Conservation (phyloP, 2,113 vertebrate genomes). For the Eretmochelys imbricata region DNA sequence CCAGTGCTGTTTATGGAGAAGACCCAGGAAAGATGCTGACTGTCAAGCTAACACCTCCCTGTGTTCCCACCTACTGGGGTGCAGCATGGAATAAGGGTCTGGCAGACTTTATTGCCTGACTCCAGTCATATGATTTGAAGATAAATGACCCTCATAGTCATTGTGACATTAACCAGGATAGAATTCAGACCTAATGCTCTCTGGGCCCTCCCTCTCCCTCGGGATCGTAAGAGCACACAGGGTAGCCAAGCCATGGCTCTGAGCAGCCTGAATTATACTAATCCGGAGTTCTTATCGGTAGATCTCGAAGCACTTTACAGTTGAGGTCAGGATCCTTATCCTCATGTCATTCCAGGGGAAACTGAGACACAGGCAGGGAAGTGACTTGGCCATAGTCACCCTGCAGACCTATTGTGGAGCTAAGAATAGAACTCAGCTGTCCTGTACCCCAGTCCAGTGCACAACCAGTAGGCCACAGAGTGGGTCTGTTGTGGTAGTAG, state of each 20-base stretch:
- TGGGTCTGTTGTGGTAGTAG: not conserved
- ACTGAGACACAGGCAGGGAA: not conserved
- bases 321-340: not conserved
- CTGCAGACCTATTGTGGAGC: not conserved
- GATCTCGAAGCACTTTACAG: not conserved
- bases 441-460: not conserved
- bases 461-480: not conserved
- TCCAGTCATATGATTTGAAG: not conserved
- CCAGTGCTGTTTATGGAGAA: not conserved
- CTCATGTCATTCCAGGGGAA: not conserved
- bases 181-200: not conserved
- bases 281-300: not conserved
- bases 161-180: not conserved
- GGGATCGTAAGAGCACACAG: not conserved
- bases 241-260: not conserved
- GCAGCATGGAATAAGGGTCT: not conserved
- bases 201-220: not conserved
- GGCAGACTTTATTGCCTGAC: not conserved
- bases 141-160: not conserved
- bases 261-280: not conserved
- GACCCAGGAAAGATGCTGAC: not conserved
- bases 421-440: not conserved
- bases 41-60: not conserved
- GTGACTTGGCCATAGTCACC: not conserved
- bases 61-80: not conserved